phyloP scores from a whole-genome alignment of 2,113 vertebrate species.

The Lepus americanus region DNA sequence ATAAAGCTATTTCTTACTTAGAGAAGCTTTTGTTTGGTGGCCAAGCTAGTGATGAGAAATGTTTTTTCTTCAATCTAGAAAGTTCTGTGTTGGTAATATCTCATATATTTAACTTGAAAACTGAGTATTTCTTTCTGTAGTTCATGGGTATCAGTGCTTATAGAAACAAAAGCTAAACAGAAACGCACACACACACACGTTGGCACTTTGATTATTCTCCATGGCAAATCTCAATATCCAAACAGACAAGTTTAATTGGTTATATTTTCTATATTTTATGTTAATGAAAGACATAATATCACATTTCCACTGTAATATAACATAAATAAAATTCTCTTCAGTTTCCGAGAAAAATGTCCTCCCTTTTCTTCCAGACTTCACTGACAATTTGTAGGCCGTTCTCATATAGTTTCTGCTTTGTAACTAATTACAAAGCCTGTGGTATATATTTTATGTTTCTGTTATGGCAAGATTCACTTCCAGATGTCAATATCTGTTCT shows the following conservation, averaged over 20 bases:
- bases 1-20: constrained; percentile 42
- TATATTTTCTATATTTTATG: constrained; percentile 10
- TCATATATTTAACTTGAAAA: constrained; percentile 29
- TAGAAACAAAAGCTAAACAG: neutral
- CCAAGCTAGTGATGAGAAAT: neutral
- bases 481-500: neutral
- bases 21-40: constrained; percentile 9
- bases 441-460: neutral
- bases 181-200: neutral
- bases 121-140: neutral
- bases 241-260: neutral
- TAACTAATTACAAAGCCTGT: neutral
- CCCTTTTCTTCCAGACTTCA: neutral
- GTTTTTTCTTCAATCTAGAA: neutral
- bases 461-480: neutral
- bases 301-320: neutral
- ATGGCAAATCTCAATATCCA: neutral
- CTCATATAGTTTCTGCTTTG: neutral
- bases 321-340: neutral
- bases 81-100: neutral
- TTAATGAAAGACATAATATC: neutral
- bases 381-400: neutral
- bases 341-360: neutral
- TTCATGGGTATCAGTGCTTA: neutral
- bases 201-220: constrained; percentile 1